Evolutionary conservation across 2,888 invertebrate species (phyloP).

Genomic region (Parnassius apollo): DNA sequence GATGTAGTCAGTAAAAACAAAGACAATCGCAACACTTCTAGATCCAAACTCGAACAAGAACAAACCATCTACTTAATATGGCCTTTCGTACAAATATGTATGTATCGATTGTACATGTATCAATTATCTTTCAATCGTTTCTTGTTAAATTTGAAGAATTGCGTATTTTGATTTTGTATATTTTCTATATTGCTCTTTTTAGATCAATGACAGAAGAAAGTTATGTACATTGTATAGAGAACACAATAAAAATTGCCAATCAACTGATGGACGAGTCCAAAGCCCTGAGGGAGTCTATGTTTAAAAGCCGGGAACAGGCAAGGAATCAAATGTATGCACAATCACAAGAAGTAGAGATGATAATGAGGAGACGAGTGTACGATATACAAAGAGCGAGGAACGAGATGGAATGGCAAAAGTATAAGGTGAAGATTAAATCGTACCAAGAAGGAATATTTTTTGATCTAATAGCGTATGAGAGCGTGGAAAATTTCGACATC

Average conservation of each 20-base stretch:
- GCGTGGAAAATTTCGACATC: too few relatives aligned
- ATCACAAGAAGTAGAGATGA: slow-evolving; percentile 90
- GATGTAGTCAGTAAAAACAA: too few relatives aligned
- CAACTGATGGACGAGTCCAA: slow-evolving; percentile 90
- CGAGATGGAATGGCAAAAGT: slow-evolving; percentile 94
- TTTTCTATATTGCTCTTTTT: slow-evolving; percentile 9
- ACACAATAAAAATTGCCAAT: slow-evolving; percentile 89
- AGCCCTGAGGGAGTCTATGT: slow-evolving; percentile 88
- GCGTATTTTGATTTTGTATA: too few relatives aligned
- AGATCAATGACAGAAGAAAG: slow-evolving; percentile 88
- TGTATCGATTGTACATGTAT: too few relatives aligned
- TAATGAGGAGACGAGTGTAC: slow-evolving; percentile 91
- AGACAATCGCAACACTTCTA: too few relatives aligned
- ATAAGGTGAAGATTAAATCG: slow-evolving; percentile 50
- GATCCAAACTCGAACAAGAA: too few relatives aligned
- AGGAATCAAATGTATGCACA: slow-evolving; percentile 91
- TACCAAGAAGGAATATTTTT: not conserved
- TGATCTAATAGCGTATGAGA: not conserved
- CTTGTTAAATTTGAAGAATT: too few relatives aligned
- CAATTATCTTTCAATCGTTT: too few relatives aligned
- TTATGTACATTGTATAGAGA: slow-evolving; percentile 90
- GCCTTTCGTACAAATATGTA: too few relatives aligned
- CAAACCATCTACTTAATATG: too few relatives aligned
- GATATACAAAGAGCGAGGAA: slow-evolving; percentile 92
- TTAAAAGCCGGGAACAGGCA: slow-evolving; percentile 88